Evolutionary conservation across 2,888 invertebrate species (phyloP), one percentile per base, ranked within the genome.

Genomic region (Erpobdella octoculata): DNA sequence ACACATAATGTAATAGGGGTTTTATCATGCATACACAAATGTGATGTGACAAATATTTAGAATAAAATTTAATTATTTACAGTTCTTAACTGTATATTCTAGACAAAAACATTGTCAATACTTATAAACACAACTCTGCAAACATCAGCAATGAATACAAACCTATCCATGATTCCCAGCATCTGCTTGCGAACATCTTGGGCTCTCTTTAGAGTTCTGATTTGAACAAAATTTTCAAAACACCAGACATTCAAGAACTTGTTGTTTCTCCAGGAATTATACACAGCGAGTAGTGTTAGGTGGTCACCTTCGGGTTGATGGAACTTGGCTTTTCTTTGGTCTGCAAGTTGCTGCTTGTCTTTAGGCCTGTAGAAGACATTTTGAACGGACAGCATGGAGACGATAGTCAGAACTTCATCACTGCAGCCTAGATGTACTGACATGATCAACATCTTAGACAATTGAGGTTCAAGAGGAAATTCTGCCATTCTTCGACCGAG

Each of bases 191-290:
- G 87, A 0, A 99, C 95, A 85, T 98, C 98, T 84, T 97, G 95
- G 0, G 97, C 94, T 28, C 97, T 87, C 82, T 98, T 98, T 73
- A 99, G 84, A 0, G 96, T 97, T 31, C 97, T 85, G 28, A 95
- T 93, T 85, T 98, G 98, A 3, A 98, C 93, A 81, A 98, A 98
- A 86, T 98, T 98, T 82, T 98, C 97, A 80, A 95, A 97, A 83
- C 98, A 98, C 98, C 98, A 99, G 0, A 95, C 94, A 82, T 93
- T 95, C 0, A 94, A 94, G 84, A 97, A 97, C 84, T 97, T 96
- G 81, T 97, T 97, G 82, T 96, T 96, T 79, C 93, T 91, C 98
- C 98, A 99, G 67, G 96, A 94, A 82, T 98, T 98, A 82, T 95
- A 98, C 4, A 99, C 98, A 0, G 97, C 93, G 18, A 98, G 84